A percentile compares a stretch with the other conserved stretches of the same genome.
These are phyloP conservation scores for Salvelinus sp. DNA, from an alignment of 2,113 vertebrate genomes.

Conservation along the genomic window DNA sequence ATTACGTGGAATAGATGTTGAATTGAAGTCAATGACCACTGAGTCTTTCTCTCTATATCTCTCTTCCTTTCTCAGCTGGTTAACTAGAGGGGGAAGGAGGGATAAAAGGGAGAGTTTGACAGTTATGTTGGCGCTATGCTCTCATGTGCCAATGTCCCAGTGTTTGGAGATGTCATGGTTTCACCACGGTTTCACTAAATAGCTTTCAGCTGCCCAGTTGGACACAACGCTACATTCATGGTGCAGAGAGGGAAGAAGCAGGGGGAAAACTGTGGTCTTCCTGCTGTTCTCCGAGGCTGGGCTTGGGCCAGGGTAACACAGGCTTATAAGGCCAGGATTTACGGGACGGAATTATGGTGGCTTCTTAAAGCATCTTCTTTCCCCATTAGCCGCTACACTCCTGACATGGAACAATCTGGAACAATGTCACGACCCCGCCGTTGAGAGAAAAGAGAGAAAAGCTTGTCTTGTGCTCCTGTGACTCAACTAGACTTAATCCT, in stretches of 20 bases:
- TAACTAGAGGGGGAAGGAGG: background rate
- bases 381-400: background rate
- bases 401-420: background rate
- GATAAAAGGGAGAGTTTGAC: background rate
- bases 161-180: background rate
- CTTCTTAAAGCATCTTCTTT: background rate
- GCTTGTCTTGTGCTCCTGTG: background rate
- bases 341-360: background rate
- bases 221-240: conserved; percentile 10
- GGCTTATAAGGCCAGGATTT: background rate
- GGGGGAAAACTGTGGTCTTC: background rate
- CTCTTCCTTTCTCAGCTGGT: background rate
- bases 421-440: background rate
- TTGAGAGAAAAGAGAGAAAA: background rate
- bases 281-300: background rate
- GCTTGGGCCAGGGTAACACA: background rate
- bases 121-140: too few relatives aligned
- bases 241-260: background rate
- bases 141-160: background rate
- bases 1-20: too few relatives aligned
- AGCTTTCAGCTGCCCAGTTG: conserved; percentile 2
- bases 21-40: too few relatives aligned
- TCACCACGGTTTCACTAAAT: background rate
- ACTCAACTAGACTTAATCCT: too few relatives aligned
- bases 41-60: too few relatives aligned